phyloP scores from a whole-genome alignment of 2,888 invertebrate genomes.

The Ariolimax columbianus region DNA sequence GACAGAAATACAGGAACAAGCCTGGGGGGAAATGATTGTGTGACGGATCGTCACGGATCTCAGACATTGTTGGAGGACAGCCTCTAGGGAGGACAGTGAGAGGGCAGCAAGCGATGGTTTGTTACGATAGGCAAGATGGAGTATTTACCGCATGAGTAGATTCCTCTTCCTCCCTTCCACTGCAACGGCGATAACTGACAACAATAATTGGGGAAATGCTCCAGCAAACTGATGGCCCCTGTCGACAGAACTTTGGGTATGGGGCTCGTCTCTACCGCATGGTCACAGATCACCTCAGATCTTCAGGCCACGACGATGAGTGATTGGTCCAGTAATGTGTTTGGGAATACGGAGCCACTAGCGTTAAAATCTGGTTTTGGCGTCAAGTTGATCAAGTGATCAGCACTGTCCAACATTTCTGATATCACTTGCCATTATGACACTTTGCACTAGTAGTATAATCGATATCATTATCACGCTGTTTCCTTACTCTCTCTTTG shows the following conservation, averaged over 20 bases:
- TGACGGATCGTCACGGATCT: slow-evolving; percentile 9
- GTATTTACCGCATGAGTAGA: slow-evolving; percentile 25
- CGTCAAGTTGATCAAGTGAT: not conserved
- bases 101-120: slow-evolving; percentile 17
- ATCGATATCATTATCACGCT: too few species aligned
- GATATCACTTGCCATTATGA: not conserved
- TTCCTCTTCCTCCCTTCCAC: not conserved
- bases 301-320: not conserved
- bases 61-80: slow-evolving; percentile 7
- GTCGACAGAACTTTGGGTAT: not conserved
- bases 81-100: not conserved
- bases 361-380: not conserved
- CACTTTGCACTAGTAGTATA: too few species aligned
- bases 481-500: not conserved
- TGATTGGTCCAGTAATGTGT: not conserved
- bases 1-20: not conserved
- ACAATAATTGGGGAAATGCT: not conserved
- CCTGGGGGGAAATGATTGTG: slow-evolving; percentile 22
- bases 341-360: not conserved
- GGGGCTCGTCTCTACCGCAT: not conserved
- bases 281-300: not conserved
- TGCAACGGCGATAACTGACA: not conserved
- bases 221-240: not conserved
- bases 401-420: not conserved
- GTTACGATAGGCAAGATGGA: slow-evolving; percentile 33